Conservation (phyloP, 2,888 invertebrate genomes). For the Drosophila basisetae region DNA sequence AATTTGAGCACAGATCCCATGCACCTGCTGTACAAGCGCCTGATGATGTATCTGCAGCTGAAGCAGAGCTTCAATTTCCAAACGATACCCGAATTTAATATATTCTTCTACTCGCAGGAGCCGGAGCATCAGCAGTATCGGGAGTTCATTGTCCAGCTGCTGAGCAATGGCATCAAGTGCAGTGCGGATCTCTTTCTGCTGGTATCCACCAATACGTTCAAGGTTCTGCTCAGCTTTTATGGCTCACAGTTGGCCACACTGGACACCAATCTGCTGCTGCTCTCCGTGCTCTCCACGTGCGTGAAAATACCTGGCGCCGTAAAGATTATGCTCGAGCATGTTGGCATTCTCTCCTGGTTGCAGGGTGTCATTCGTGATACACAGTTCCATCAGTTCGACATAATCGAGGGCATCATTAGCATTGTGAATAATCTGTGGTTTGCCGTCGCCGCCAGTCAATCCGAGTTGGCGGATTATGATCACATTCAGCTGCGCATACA, state of each 20-base stretch:
- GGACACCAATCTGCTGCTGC: conserved; percentile 88
- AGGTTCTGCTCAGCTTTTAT: conserved; percentile 91
- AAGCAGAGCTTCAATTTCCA: conserved; percentile 91
- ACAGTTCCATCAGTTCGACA: conserved; percentile 84
- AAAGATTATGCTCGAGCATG: conserved; percentile 88
- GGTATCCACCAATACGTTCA: conserved; percentile 90
- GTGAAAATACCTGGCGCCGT: conserved; percentile 89
- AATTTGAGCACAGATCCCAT: conserved; percentile 91
- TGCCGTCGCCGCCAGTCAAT: conserved; percentile 75
- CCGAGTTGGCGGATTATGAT: conserved; percentile 74
- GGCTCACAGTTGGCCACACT: conserved; percentile 88
- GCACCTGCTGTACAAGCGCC: conserved; percentile 90
- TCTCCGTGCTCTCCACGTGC: conserved; percentile 88
- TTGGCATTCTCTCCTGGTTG: conserved; percentile 91
- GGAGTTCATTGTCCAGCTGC: conserved; percentile 91
- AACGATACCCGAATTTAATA: conserved; percentile 94
- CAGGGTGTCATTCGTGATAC: conserved; percentile 82
- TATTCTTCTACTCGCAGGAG: conserved; percentile 92
- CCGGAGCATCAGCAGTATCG: conserved; percentile 89
- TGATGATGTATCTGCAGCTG: conserved; percentile 92
- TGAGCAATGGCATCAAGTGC: conserved; percentile 91
- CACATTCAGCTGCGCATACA: conserved; percentile 77
- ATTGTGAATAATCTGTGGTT: conserved; percentile 84
- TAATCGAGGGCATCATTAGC: conserved; percentile 84
- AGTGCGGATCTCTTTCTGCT: conserved; percentile 91